phyloP scores from a whole-genome alignment of 23 tunicate genomes.

The Halocynthia aurantium region DNA sequence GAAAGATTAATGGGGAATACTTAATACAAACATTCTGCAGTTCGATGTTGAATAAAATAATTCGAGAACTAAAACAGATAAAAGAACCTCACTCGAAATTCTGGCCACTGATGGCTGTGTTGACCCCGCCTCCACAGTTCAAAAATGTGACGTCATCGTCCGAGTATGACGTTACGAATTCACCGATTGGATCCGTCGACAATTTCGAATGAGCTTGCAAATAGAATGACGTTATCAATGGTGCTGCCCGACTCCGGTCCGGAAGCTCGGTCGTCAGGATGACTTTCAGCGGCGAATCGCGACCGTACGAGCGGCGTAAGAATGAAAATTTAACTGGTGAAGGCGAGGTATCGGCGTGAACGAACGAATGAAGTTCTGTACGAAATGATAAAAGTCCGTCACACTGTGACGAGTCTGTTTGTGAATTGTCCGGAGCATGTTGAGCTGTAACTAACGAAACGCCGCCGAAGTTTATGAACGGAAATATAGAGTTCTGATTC shows the following conservation, averaged over 20 bases:
- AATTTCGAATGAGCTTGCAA: constrained; percentile 23
- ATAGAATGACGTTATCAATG: constrained; percentile 2
- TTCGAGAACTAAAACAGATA: background rate
- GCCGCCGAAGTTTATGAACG: no score
- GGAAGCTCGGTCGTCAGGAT: constrained; percentile 1
- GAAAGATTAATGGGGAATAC: background rate
- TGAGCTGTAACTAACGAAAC: no score
- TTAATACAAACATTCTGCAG: background rate
- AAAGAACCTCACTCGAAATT: constrained; percentile 13
- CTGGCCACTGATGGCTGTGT: constrained; percentile 7
- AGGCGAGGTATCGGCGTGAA: background rate
- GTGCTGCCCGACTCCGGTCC: no score
- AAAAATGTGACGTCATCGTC: constrained; percentile 8
- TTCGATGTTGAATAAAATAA: background rate
- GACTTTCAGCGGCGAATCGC: constrained; percentile 14
- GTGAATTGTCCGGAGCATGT: background rate
- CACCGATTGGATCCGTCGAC: constrained; percentile 10
- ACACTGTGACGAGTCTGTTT: background rate
- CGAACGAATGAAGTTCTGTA: background rate
- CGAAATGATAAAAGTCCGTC: background rate
- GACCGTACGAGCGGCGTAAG: constrained; percentile 3
- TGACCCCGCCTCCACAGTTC: constrained; percentile 8
- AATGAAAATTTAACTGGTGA: constrained; percentile 11
- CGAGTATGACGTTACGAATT: constrained; percentile 12
- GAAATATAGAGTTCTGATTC: no score